Conservation (phyloP, 2,888 invertebrate species). For the Tenthredo notha region DNA sequence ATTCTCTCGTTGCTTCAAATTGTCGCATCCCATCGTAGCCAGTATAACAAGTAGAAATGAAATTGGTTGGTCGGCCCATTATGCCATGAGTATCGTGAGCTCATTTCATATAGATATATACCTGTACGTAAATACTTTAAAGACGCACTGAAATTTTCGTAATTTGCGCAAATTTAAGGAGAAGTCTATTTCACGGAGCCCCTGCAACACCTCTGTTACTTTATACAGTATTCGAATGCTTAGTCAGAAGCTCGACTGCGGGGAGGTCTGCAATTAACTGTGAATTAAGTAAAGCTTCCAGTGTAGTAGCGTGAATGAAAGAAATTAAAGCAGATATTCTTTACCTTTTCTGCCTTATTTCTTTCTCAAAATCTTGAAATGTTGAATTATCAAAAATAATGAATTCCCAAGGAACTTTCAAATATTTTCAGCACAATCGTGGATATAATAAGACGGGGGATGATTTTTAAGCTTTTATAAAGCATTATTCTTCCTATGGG, state of each 20-base stretch:
- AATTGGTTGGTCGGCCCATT: not conserved
- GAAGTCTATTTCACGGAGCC: not conserved
- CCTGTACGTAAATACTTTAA: not conserved
- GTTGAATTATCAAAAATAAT: constrained; percentile 9
- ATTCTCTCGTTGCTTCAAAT: not conserved
- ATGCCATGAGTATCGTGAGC: not conserved
- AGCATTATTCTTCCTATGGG: not conserved
- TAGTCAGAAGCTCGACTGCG: not conserved
- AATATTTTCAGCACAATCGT: not conserved
- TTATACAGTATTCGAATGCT: constrained; percentile 15
- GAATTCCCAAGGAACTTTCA: not conserved
- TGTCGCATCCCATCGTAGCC: not conserved
- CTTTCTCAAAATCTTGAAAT: not conserved
- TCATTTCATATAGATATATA: not conserved
- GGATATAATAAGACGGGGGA: not conserved
- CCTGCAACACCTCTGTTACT: not conserved
- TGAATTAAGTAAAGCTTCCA: constrained; percentile 13
- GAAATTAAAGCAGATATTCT: not conserved
- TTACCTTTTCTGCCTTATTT: not conserved
- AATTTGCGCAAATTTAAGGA: not conserved
- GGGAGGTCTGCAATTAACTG: constrained; percentile 5
- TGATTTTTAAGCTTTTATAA: not conserved
- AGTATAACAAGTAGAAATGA: not conserved
- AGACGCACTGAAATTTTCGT: not conserved
- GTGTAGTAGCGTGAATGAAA: not conserved